Evolutionary conservation across 2,888 invertebrate species (phyloP).

Genomic region (Sinopyrophorus schimmeli): DNA sequence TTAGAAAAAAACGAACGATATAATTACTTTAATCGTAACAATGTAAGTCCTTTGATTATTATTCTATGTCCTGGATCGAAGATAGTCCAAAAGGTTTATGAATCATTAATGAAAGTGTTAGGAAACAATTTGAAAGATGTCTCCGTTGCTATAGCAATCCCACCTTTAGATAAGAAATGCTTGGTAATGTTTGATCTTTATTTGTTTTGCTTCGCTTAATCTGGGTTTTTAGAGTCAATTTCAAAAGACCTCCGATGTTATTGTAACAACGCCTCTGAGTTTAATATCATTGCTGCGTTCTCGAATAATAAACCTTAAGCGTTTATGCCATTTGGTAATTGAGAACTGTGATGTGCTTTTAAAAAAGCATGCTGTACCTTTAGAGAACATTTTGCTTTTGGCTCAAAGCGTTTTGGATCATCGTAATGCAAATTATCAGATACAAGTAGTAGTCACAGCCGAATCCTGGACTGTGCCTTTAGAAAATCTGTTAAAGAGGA

Average conservation of each 20-base stretch:
- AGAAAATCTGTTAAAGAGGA: slow-evolving; percentile 59
- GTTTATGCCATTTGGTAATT: slow-evolving; percentile 68
- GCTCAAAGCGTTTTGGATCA: slow-evolving; percentile 56
- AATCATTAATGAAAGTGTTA: slow-evolving; percentile 55
- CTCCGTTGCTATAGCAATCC: slow-evolving; percentile 56
- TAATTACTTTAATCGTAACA: slow-evolving; percentile 49
- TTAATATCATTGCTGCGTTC: slow-evolving; percentile 57
- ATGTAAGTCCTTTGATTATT: slow-evolving; percentile 64
- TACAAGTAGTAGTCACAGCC: slow-evolving; percentile 65
- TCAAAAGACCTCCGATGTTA: slow-evolving; percentile 57
- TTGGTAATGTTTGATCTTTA: slow-evolving; percentile 38
- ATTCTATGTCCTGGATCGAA: slow-evolving; percentile 67
- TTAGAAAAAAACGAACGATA: slow-evolving; percentile 56
- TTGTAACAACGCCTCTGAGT: slow-evolving; percentile 70
- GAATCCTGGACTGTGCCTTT: slow-evolving; percentile 67
- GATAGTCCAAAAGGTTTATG: slow-evolving; percentile 59
- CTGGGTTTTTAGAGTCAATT: slow-evolving; percentile 24
- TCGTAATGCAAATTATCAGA: slow-evolving; percentile 54
- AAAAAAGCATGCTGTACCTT: slow-evolving; percentile 58
- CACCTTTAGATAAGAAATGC: slow-evolving; percentile 45
- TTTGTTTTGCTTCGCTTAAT: background rate
- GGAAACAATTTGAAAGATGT: slow-evolving; percentile 46
- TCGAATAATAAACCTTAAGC: slow-evolving; percentile 61
- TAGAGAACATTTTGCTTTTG: slow-evolving; percentile 55
- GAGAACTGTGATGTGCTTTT: slow-evolving; percentile 71